A percentile compares a stretch with the other conserved stretches of the same genome.
phyloP scores from a whole-genome alignment of 2,797 vertebrate species.

The Astyanax mexicanus region DNA sequence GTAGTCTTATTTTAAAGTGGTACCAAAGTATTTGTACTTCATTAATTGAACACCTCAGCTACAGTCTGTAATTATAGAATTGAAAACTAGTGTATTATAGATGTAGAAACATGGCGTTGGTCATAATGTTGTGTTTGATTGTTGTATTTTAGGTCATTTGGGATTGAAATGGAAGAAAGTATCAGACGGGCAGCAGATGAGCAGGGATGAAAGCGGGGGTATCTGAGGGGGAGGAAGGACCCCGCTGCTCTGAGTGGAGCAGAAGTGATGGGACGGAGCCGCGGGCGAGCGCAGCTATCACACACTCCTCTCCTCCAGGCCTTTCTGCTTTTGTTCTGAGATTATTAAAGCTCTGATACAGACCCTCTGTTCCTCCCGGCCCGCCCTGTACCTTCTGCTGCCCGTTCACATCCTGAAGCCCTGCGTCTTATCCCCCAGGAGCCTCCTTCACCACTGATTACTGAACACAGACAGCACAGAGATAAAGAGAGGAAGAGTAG shows the following conservation, averaged over 20 bases:
- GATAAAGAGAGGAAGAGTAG: too few relatives aligned
- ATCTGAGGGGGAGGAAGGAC: slow-evolving; percentile 8
- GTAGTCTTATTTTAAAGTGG: too few relatives aligned
- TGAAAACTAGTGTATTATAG: too few relatives aligned
- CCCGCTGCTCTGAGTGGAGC: slow-evolving; percentile 4
- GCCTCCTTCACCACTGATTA: not conserved
- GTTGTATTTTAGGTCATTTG: not conserved
- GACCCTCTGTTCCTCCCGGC: slow-evolving; percentile 62
- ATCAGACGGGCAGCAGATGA: not conserved
- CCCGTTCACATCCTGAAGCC: slow-evolving; percentile 11
- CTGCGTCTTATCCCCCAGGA: not conserved
- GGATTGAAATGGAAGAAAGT: too few relatives aligned
- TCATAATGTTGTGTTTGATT: too few relatives aligned
- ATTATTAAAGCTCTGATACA: slow-evolving; percentile 96
- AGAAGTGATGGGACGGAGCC: slow-evolving; percentile 26
- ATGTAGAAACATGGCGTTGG: too few relatives aligned
- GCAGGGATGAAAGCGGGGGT: slow-evolving; percentile 9
- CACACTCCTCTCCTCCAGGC: slow-evolving; percentile 55
- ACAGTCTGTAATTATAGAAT: too few relatives aligned
- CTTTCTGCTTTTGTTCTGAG: slow-evolving; percentile 99
- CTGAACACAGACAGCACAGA: not conserved
- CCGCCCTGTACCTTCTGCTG: not conserved
- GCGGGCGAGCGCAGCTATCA: slow-evolving; percentile 50
- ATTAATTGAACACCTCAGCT: too few relatives aligned
- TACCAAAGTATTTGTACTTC: too few relatives aligned